Evolutionary conservation across 1,140 invertebrate genomes (phyloP).

Genomic region (Phenacoccus solenopsis): DNA sequence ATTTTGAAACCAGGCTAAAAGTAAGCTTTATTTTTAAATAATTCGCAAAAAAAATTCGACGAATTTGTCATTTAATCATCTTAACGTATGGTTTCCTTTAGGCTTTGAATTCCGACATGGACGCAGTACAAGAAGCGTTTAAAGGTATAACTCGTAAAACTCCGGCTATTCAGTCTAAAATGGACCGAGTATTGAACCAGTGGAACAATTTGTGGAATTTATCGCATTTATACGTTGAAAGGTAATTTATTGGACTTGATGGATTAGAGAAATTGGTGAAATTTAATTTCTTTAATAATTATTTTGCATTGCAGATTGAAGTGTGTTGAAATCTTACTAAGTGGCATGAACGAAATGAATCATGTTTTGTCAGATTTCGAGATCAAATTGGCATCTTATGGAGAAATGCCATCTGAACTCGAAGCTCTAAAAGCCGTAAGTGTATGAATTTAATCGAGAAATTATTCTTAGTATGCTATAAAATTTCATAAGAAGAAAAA

Average conservation of each 20-base stretch:
- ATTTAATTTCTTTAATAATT: not conserved
- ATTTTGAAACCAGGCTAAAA: constrained; percentile 60
- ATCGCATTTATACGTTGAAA: constrained; percentile 76
- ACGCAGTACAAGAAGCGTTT: constrained; percentile 69
- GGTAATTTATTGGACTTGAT: no score
- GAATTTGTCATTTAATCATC: constrained; percentile 11
- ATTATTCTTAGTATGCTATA: not conserved
- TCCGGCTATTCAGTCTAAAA: constrained; percentile 73
- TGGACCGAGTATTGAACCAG: constrained; percentile 73
- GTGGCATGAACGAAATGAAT: constrained; percentile 76
- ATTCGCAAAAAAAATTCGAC: no score
- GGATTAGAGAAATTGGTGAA: not conserved
- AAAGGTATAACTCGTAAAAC: constrained; percentile 71
- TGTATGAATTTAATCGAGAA: constrained; percentile 5
- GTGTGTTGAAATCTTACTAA: constrained; percentile 76
- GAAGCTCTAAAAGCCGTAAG: constrained; percentile 53
- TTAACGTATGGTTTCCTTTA: constrained; percentile 30
- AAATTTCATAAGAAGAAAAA: no score
- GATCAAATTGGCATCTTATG: constrained; percentile 70
- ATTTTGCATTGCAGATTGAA: constrained; percentile 44
- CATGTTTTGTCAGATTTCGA: constrained; percentile 84
- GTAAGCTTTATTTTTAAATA: constrained; percentile 26
- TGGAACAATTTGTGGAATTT: constrained; percentile 83
- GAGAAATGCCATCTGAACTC: constrained; percentile 69
- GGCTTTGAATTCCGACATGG: constrained; percentile 61